Evolutionary conservation across 2,113 vertebrate species (phyloP).

Genomic region (Micromys minutus): DNA sequence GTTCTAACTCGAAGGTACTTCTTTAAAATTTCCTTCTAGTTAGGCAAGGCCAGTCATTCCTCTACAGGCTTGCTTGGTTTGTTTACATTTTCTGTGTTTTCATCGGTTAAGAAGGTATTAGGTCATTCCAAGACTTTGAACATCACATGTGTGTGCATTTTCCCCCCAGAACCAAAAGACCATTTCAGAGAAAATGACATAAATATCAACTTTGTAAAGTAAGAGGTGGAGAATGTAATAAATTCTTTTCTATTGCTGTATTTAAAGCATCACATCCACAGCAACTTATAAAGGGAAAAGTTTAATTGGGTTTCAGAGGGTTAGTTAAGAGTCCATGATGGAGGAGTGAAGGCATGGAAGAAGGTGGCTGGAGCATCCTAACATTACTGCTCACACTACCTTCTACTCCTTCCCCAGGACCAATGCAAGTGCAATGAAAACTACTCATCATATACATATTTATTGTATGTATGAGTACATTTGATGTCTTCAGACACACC

Average conservation of each 20-base stretch:
- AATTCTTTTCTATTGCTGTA: neutral
- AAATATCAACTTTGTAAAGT: slow-evolving; percentile 57
- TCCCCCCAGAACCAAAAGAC: slow-evolving; percentile 6
- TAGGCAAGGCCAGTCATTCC: neutral
- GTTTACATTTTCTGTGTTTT: slow-evolving; percentile 21
- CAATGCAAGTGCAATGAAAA: too few species aligned
- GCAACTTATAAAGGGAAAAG: neutral
- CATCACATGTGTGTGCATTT: neutral
- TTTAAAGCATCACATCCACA: neutral
- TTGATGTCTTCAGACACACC: too few species aligned
- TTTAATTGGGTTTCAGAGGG: neutral
- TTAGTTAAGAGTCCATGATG: neutral
- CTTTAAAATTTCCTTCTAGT: neutral
- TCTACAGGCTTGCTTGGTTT: neutral
- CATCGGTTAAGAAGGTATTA: neutral
- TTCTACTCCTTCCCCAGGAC: too few species aligned
- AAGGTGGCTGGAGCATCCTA: neutral
- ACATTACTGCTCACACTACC: too few species aligned
- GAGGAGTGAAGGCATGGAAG: neutral
- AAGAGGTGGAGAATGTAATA: slow-evolving; percentile 1
- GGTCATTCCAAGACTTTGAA: slow-evolving; percentile 29
- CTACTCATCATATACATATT: too few species aligned
- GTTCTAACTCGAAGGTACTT: neutral
- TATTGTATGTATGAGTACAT: too few species aligned
- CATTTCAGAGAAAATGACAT: slow-evolving; percentile 36